Evolutionary conservation across 2,113 vertebrate genomes (phyloP), one percentile per base, ranked within the genome.

Genomic region (Rhea americana): DNA sequence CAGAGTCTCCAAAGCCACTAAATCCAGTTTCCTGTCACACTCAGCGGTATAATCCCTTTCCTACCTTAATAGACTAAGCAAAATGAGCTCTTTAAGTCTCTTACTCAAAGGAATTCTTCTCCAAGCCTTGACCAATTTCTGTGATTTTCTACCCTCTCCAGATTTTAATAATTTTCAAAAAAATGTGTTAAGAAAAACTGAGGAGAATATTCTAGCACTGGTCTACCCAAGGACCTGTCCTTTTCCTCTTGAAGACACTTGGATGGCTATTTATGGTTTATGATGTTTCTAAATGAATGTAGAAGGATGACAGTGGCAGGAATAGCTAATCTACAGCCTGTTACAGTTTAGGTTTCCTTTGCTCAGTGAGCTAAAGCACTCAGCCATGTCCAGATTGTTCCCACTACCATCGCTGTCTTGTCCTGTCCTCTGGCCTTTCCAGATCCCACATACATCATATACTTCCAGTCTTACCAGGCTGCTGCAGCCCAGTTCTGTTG

Each of bases 21-120:
- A 30, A 22, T 37, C 25, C 5, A 62, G 16, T 5, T 32, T 67
- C 15, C 35, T 56, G 13, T 56, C 74, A 26, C 0, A 0, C 14
- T 79, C 25, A 21, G 13, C 7, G 12, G 3, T 19, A 12, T 20
- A 67, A 55, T 59, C 25, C n/a, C 28, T 63, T 50, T 73, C 21
- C 35, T 30, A 26, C 21, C 11, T 12, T 41, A 58, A 28, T 11
- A 35, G 48, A 58, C 20, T n/a, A 45, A 21, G 56, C 14, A 35
- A 21, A 62, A 8, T 4, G 20, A 43, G 15, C 39, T 32, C 3
- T 22, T 37, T 37, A 74, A 21, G 7, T 65, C 17, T 91, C 43
- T 82, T 11, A 5, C 21, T 39, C 43, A 13, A 20, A 70, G 13
- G 19, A 73, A 63, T 59, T 37, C 37, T 68, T 63, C 22, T 19